Evolutionary conservation across 2,113 vertebrate genomes (phyloP), one percentile per base, ranked within the genome.

Genomic region (Corapipo altera): DNA sequence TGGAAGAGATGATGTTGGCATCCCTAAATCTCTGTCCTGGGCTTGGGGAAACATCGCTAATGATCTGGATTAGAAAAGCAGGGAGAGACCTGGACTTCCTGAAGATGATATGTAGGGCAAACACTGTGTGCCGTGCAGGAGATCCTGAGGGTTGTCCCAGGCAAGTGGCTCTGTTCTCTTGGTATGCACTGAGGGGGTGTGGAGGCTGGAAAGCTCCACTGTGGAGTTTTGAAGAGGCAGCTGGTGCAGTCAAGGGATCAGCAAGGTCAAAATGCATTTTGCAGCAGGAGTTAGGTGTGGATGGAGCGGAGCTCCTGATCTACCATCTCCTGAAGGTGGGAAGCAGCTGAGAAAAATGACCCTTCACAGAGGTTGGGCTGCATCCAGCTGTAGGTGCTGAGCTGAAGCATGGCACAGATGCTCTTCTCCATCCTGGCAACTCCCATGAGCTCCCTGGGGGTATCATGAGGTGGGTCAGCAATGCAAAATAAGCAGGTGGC

Each of bases 381-480:
- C 57, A 62, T 35, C 39, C 70, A 57, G 57, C 57, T 2, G 0
- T 12, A 12, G 85, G 32, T 19, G 55, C 88, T 64, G 88, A 48
- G 67, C 49, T 64, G 67, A 8, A 8, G 2, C 0, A 0, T 44
- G 89, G 48, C 57, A 22, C 1, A 6, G 62, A 37, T 0, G 0
- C 13, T 24, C 14, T 54, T 70, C 59, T 43, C 32, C 59, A 35
- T 66, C 77, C 54, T 46, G 54, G 27, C 22, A 39, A 0, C 33
- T 49, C 16, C 3, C 2, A 0, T 0, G 24, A 37, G 28, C 32
- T 33, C 24, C 33, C 30, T 22, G 51, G 28, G 35, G 23, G 24
- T 30, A 3, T 16, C 30, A 39, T 0, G 0, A 2, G 16, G 22
- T 44, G 74, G 55, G 17, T 74, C 15, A 14, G 32, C 58, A 11